A percentile compares a stretch with the other conserved stretches of the same genome.
These are phyloP conservation scores for Rhynchomys soricoides DNA, from an alignment of 2,113 vertebrate genomes.

Conservation along the genomic window DNA sequence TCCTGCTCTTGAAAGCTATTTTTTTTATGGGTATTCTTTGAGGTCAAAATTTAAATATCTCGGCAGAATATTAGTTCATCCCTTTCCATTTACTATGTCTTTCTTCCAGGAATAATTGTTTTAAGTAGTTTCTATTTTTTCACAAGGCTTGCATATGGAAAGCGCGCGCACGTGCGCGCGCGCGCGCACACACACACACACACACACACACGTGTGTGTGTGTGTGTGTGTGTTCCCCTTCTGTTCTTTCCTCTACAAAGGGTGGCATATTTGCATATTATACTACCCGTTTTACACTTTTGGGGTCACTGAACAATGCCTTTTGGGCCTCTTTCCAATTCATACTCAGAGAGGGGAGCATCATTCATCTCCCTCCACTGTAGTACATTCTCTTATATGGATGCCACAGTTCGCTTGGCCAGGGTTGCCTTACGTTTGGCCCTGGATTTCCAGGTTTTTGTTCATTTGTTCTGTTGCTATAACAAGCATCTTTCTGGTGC, in stretches of 20 bases:
- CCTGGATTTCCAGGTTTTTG: neutral
- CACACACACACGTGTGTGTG: too few species aligned
- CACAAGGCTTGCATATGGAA: neutral
- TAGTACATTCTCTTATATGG: neutral
- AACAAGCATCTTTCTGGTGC: neutral
- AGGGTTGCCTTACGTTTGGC: neutral
- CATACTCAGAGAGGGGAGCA: neutral
- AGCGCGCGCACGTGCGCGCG: too few species aligned
- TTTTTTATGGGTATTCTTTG: neutral
- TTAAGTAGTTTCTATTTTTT: constrained; percentile 38
- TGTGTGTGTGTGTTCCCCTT: neutral
- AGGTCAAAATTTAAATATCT: constrained; percentile 17
- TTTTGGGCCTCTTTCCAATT: neutral
- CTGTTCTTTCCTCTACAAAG: neutral
- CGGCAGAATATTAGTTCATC: neutral
- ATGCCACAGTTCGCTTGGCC: neutral
- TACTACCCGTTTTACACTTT: neutral
- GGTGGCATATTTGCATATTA: neutral
- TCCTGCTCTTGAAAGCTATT: neutral
- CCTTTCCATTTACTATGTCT: neutral
- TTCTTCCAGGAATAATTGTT: neutral
- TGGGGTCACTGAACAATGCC: neutral
- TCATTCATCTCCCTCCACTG: neutral
- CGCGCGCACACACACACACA: too few species aligned
- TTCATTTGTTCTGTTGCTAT: neutral